These are phyloP conservation scores for Erpornis zantholeuca DNA, from an alignment of 2,113 vertebrate genomes.

Conservation along the genomic window DNA sequence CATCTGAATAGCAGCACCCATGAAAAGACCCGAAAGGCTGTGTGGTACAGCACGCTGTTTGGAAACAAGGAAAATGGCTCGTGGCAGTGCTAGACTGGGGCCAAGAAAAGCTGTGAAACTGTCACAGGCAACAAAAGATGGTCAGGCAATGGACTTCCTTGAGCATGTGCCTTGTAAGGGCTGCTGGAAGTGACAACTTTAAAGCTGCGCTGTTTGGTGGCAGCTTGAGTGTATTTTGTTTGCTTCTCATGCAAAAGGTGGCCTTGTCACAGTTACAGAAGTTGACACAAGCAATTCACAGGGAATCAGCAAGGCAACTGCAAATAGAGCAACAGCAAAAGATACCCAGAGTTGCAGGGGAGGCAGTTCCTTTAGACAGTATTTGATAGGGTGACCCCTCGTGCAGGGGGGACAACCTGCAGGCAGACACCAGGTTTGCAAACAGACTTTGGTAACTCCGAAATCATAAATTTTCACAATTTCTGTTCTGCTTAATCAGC, in stretches of 20 bases:
- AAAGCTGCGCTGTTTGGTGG: neutral
- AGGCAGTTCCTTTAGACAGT: neutral
- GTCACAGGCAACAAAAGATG: neutral
- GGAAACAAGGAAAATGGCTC: neutral
- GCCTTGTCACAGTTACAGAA: neutral
- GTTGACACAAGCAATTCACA: neutral
- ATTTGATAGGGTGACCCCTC: neutral
- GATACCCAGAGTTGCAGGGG: neutral
- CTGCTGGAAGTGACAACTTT: neutral
- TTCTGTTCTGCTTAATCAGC: neutral
- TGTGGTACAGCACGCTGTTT: neutral
- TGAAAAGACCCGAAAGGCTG: neutral
- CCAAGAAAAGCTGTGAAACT: constrained; percentile 9
- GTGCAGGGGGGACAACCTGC: neutral
- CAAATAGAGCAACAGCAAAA: neutral
- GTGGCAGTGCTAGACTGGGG: neutral
- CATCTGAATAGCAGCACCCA: neutral
- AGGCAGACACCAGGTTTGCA: neutral
- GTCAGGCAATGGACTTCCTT: neutral
- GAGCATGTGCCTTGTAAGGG: accelerated
- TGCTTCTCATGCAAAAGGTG: neutral
- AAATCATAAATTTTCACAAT: neutral
- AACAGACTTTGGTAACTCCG: neutral
- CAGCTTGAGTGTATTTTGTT: neutral
- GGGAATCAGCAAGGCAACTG: neutral